Base-by-base conservation (phyloP, 2,888 invertebrate species). In the Heliconius sara region DNA sequence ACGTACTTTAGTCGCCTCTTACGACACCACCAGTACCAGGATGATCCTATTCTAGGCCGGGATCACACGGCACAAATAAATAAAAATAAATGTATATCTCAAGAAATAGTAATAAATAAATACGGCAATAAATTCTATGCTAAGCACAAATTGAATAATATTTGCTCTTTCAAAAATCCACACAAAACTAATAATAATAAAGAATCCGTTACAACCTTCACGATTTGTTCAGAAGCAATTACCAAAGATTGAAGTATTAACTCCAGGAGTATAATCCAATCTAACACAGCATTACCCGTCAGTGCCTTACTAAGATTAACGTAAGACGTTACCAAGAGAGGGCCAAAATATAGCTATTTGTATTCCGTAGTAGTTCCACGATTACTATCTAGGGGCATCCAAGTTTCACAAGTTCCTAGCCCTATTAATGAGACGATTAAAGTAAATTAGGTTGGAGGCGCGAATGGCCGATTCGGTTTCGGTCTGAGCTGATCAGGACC, bases 341-440 rank as follows among this genome's bases (percentile, higher is more conserved):
- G 83, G 80, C 84, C 83, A 84, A 88, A 91, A 90, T 90, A 87
- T 85, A 83, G 83, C 87, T 88, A 92, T 92, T 92, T 91, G 89
- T 92, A 92, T 91, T 90, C 91, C 81, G 78, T 82, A 85, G 83
- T 83, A 84, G 85, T 84, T 80, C 85, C 81, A 76, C 84, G 84
- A 84, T 85, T 86, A 85, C 88, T 88, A 88, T 88, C 90, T 89
- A 63, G 79, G 88, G 89, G 89, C 87, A 90, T 90, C 86, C 87
- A 87, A 92, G 89, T 92, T 92, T 90, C 88, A 85, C 89, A 91
- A 93, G 89, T 93, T 92, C 87, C 82, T 86, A 88, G 88, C 87
- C 90, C 92, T 92, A 94, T 93, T 94, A 94, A 94, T 94, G 92
- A 89, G 87, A 86, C 92, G 91, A 93, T 94, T 93, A 91, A 91